Base-by-base conservation (phyloP, 2,113 vertebrate species). In the Centrocercus urophasianus region DNA sequence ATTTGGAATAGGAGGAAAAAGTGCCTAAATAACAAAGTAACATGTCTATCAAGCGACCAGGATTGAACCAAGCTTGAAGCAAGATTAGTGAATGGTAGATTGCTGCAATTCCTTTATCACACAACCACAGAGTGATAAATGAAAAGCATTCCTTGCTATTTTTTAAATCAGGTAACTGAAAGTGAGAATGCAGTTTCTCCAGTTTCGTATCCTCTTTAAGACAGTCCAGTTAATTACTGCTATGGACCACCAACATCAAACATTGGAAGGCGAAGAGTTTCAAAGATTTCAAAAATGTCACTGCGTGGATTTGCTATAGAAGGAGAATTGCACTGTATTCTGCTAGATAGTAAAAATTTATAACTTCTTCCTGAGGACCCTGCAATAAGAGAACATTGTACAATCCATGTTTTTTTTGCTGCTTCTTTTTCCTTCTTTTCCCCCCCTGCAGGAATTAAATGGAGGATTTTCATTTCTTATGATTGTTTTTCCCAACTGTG, bases 41-140 rank as follows among this genome's bases (percentile, higher is more conserved):
- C 67, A 28, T 4, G 5, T 13, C 25, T 50, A 19, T 28, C n/a
- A 38, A 38, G 25, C 11, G 52, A 24, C n/a, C 80, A 81, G n/a
- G 66, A 59, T 20, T 43, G 72, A 92, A 17, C 5, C 32, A 66
- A 76, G 74, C 40, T 40, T 32, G 24, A 79, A 95, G 79, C n/a
- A 34, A 45, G 82, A 78, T 90, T 66, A 76, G 59, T 67, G 73
- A n/a, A 40, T 87, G n/a, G 28, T 77, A 63, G 24, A 92, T 20
- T 43, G 22, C 34, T 42, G 18, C 40, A 66, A 17, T 17, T 79
- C 70, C 72, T 43, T 89, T 86, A 66, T 61, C 30, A 24, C 40
- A 73, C 67, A 88, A 54, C 19, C 69, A 83, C 57, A 89, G 94
- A 93, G 56, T 70, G 47, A 59, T 57, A 94, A 88, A 91, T 78